A percentile compares a stretch with the other conserved stretches of the same genome.
These are phyloP conservation scores for Mactra quadrangularis DNA, from an alignment of 1,140 invertebrate species.

Conservation along the genomic window DNA sequence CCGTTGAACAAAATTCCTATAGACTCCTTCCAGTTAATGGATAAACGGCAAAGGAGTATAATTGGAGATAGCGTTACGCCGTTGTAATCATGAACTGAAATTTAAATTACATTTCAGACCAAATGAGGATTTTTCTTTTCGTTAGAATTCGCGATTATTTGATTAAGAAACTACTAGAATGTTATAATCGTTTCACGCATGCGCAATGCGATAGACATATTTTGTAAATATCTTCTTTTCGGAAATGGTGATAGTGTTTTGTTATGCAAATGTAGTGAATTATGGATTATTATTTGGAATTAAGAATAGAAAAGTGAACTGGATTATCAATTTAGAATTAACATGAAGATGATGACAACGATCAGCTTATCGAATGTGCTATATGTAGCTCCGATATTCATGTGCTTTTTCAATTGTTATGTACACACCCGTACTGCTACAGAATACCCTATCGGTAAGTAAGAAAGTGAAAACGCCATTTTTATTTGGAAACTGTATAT, in stretches of 20 bases:
- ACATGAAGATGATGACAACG: slow-evolving; percentile 13
- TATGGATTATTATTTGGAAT: slow-evolving; percentile 34
- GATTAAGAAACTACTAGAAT: slow-evolving; percentile 34
- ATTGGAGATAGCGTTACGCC: slow-evolving; percentile 29
- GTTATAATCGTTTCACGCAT: slow-evolving; percentile 45
- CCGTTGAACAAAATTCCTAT: slow-evolving; percentile 54
- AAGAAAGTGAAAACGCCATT: too few species aligned
- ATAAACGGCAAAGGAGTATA: slow-evolving; percentile 28
- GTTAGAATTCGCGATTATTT: slow-evolving; percentile 34
- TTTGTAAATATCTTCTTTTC: slow-evolving; percentile 33
- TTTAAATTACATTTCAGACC: slow-evolving; percentile 47
- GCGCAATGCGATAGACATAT: background rate
- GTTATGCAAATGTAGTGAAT: slow-evolving; percentile 18
- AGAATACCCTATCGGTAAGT: slow-evolving; percentile 54
- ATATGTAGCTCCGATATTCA: slow-evolving; percentile 21
- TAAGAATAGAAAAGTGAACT: background rate
- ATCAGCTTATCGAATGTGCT: background rate
- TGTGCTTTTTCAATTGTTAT: too few species aligned
- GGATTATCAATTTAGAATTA: background rate
- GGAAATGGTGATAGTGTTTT: slow-evolving; percentile 43
- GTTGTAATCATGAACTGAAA: slow-evolving; percentile 29
- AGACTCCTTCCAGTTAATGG: slow-evolving; percentile 40
- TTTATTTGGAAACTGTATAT: too few species aligned
- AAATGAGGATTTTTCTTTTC: slow-evolving; percentile 25
- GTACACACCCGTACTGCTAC: slow-evolving; percentile 26